Percentiles rank a stretch among this genome's conserved stretches.
Evolutionary conservation across 2,113 vertebrate species (phyloP).

Genomic region (Ailurus styani): DNA sequence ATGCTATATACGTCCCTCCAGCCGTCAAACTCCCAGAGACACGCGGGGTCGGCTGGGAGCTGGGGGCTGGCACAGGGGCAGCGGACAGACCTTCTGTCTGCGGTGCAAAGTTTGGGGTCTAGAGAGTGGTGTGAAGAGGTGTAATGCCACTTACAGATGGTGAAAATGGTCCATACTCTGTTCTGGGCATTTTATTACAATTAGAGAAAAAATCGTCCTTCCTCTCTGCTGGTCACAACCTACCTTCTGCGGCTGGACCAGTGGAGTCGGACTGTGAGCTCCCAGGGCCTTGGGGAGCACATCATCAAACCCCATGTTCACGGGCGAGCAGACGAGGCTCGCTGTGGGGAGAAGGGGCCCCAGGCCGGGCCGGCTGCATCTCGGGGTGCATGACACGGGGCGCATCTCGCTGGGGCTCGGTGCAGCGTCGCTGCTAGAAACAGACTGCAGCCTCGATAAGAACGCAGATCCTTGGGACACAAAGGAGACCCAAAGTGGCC

Average conservation of each 20-base stretch:
- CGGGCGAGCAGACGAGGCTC: neutral
- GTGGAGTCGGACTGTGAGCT: too few relatives aligned
- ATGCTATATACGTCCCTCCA: rapidly evolving
- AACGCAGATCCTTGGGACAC: neutral
- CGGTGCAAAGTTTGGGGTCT: too few relatives aligned
- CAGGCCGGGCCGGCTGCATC: neutral
- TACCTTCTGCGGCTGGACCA: neutral
- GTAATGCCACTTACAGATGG: neutral
- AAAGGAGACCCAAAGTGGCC: neutral
- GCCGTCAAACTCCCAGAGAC: neutral
- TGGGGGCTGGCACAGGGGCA: rapidly evolving
- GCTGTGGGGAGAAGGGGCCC: neutral
- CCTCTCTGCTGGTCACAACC: neutral
- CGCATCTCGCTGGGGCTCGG: neutral
- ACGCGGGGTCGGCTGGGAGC: rapidly evolving
- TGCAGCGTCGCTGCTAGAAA: rapidly evolving
- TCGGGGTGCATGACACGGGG: too few relatives aligned
- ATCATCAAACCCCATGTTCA: neutral
- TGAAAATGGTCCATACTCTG: too few relatives aligned
- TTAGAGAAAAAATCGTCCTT: neutral
- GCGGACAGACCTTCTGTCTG: neutral
- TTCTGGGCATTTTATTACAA: rapidly evolving
- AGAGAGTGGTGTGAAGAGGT: rapidly evolving
- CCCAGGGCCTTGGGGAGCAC: neutral
- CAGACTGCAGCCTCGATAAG: neutral